Percentiles rank a stretch among this genome's conserved stretches.
Evolutionary conservation across 35 echinoderm and acorn worm species (phyloP).

Genomic region (Ptychodera flava): DNA sequence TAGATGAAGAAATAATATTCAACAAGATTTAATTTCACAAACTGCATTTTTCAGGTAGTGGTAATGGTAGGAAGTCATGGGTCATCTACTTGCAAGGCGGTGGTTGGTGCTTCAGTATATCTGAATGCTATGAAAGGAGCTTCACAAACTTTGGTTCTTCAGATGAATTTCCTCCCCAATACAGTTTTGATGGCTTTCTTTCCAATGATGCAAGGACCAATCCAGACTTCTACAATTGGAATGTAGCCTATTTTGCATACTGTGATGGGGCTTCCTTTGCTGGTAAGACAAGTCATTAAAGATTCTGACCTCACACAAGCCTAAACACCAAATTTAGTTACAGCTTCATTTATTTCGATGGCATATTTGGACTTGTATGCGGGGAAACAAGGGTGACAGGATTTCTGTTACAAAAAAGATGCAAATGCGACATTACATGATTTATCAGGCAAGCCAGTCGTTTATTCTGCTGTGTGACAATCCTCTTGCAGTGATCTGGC

Average conservation of each 20-base stretch:
- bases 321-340: not conserved
- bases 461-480: conserved; percentile 25
- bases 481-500: too few species aligned
- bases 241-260: conserved; percentile 35
- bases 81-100: conserved; percentile 40
- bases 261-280: conserved; percentile 72
- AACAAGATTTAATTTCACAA: too few species aligned
- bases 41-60: conserved; percentile 1
- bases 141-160: conserved; percentile 40
- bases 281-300: conserved; percentile 9
- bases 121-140: conserved; percentile 43
- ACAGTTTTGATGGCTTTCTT: conserved; percentile 22
- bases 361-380: not conserved
- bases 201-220: conserved; percentile 38
- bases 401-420: not conserved
- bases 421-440: conserved; percentile 8
- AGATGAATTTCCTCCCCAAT: not conserved
- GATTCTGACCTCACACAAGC: not conserved
- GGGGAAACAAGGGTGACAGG: not conserved
- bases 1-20: too few species aligned
- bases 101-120: conserved; percentile 50
- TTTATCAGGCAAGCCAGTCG: not conserved
- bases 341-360: not conserved
- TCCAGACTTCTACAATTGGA: conserved; percentile 73
- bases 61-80: conserved; percentile 24